A percentile compares a stretch with the other conserved stretches of the same genome.
Evolutionary conservation across 53 echinoderm and acorn worm species (phyloP).

Genomic region (Henricia sp.): DNA sequence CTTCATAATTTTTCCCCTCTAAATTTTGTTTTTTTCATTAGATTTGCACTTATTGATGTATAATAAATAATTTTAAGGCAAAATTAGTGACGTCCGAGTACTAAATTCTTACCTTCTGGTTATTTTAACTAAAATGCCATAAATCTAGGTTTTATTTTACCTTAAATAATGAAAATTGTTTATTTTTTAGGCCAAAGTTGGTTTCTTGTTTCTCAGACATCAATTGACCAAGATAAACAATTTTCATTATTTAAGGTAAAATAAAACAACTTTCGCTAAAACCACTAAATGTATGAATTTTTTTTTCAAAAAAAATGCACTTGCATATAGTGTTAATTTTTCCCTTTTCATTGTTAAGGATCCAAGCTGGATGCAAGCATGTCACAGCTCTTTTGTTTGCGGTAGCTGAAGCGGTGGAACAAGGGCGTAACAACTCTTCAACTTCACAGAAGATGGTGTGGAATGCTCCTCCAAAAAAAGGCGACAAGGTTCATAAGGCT

Average conservation of each 20-base stretch:
- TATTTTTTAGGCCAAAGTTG: too few relatives aligned
- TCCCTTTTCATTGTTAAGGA: conserved; percentile 30
- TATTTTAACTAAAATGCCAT: background rate
- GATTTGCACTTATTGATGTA: too few relatives aligned
- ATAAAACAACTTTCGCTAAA: background rate
- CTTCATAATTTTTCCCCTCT: too few relatives aligned
- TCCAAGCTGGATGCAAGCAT: conserved; percentile 74
- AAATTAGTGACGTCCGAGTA: too few relatives aligned
- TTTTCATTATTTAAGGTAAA: background rate
- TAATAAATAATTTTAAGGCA: too few relatives aligned
- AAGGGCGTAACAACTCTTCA: conserved; percentile 55
- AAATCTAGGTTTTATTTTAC: conserved; percentile 16
- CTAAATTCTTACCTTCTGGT: too few relatives aligned
- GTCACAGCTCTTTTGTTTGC: conserved; percentile 63
- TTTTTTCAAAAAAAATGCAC: background rate
- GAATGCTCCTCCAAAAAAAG: conserved; percentile 54
- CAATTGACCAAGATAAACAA: conserved; percentile 1
- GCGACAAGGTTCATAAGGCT: conserved; percentile 33
- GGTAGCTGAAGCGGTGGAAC: conserved; percentile 58
- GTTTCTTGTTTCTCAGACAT: too few relatives aligned
- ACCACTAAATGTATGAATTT: background rate
- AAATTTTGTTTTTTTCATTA: too few relatives aligned
- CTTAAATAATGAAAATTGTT: background rate
- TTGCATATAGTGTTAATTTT: conserved; percentile 8
- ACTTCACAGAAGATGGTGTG: conserved; percentile 65